Conservation (phyloP, 2,113 vertebrate genomes). For the Tichodroma muraria region DNA sequence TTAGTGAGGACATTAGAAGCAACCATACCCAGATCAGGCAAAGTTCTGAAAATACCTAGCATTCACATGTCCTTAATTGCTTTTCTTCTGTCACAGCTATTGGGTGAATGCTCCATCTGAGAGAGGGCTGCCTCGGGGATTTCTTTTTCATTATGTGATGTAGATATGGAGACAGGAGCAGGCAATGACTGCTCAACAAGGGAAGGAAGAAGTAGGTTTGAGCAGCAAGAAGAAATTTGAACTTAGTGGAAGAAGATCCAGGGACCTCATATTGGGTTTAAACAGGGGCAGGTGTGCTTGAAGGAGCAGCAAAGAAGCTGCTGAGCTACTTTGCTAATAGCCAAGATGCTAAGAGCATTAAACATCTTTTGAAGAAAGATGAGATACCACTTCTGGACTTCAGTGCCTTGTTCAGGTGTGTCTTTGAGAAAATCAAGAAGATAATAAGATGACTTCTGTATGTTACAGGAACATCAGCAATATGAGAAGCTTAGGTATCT, state of each 20-base stretch:
- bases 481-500: not conserved
- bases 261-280: not conserved
- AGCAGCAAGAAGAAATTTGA: not conserved
- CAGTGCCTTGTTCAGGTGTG: not conserved
- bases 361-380: not conserved
- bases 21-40: not conserved
- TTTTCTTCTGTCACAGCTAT: not conserved
- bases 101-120: not conserved
- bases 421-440: not conserved
- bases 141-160: not conserved
- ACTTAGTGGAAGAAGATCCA: not conserved
- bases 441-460: not conserved
- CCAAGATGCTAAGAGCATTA: not conserved
- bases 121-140: not conserved
- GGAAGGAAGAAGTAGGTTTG: not conserved
- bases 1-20: not conserved
- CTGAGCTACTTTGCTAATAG: not conserved
- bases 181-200: not conserved
- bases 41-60: not conserved
- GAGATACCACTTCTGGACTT: not conserved
- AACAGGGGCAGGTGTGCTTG: not conserved
- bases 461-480: not conserved
- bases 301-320: not conserved
- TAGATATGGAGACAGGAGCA: not conserved
- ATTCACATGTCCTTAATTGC: not conserved